Evolutionary conservation across 2,888 invertebrate genomes (phyloP), one percentile per base, ranked within the genome.

Genomic region (Eudemis profundana): DNA sequence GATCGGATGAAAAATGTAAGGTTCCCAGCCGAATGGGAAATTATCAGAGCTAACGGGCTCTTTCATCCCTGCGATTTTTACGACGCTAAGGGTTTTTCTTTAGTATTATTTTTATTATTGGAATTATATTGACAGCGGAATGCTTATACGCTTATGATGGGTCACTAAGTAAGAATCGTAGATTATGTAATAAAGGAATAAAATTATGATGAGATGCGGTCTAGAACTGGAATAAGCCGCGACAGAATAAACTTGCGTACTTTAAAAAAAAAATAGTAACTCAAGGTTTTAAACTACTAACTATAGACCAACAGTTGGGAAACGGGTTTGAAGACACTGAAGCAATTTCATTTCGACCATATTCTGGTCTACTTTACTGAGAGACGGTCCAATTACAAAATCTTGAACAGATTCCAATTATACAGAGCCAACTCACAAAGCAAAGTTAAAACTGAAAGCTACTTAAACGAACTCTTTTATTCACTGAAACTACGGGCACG

Each of bases 1-100:
- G 57, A 64, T 64, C 44, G 19, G 59, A 49, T 61, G 46, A 40
- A 64, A 64, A 64, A 64, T 64, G 46, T 64, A 59, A 59, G 50
- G 57, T 46, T 59, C 51, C 51, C 36, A 27, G 19, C 2, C 14
- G 38, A 46, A 64, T 46, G 38, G 51, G 44, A 50, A 51, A 59
- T 64, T 46, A 59, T 59, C 50, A 42, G 42, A 3, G 38, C 62
- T 56, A 29, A 42, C 14, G 50, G 56, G 14, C 29, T 63, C 29
- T 64, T 33, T 57, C 44, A 36, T 63, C 29, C 56, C 12, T 19
- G 23, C 7, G 15, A 23, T 57, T 29, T 63, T 56, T 42, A 21
- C 29, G 29, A 15, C 12, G 33, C 15, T 8, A 4, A 15, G n/a
- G 49, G 44, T 14, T 40, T 8, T 15, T 17, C n/a, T 15, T 23